Evolutionary conservation across 2,888 invertebrate genomes (phyloP).

Genomic region (Hypsopygia costalis): DNA sequence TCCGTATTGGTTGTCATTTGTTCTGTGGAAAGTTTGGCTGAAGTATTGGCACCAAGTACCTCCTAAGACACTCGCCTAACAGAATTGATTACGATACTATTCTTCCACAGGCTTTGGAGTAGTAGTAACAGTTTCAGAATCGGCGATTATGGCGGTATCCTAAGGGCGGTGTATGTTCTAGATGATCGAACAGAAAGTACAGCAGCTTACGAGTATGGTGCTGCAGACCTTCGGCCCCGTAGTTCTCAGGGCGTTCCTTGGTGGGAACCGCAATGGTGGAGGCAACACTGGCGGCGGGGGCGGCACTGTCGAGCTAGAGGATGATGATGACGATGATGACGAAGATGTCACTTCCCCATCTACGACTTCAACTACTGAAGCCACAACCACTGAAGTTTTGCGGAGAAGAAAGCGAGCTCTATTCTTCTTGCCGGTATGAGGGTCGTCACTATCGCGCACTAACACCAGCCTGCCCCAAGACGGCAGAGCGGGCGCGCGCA

Average conservation of each 20-base stretch:
- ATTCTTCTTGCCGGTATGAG: constrained; percentile 64
- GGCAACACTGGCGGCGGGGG: constrained; percentile 53
- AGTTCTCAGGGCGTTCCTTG: constrained; percentile 83
- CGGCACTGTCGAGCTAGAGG: constrained; percentile 74
- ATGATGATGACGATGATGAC: constrained; percentile 82
- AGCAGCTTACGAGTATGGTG: constrained; percentile 85
- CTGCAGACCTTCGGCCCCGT: constrained; percentile 89
- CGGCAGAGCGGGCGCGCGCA: constrained; percentile 66
- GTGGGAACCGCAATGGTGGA: constrained; percentile 63
- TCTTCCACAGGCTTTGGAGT: constrained; percentile 21
- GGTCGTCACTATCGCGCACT: constrained; percentile 56
- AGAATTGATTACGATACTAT: constrained; percentile 14
- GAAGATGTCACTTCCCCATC: constrained; percentile 52
- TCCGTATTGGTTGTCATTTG: no score
- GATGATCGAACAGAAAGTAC: constrained; percentile 89
- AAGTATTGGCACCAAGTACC: no score
- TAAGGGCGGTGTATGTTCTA: constrained; percentile 71
- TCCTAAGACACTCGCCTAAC: not conserved
- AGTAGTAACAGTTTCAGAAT: constrained; percentile 16
- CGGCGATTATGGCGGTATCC: constrained; percentile 24
- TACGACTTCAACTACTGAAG: constrained; percentile 22
- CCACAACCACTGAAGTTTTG: constrained; percentile 18
- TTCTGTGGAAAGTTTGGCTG: no score
- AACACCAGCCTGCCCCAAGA: constrained; percentile 67
- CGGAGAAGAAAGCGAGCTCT: constrained; percentile 52